These are phyloP conservation scores for Artemia franciscana DNA, from an alignment of 1,140 invertebrate genomes.

Conservation along the genomic window DNA sequence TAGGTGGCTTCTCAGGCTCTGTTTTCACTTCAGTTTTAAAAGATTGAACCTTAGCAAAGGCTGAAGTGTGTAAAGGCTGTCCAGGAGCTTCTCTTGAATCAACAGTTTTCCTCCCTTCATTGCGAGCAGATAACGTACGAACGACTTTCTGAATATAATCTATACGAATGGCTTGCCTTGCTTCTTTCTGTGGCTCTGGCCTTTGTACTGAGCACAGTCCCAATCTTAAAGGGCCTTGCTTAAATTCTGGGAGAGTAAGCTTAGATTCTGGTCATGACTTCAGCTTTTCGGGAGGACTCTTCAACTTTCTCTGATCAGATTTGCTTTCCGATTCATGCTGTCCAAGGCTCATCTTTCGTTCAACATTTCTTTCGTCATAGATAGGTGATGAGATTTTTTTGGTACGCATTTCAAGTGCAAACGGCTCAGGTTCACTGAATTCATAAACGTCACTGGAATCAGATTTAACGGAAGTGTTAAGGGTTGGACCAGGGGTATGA, in stretches of 20 bases:
- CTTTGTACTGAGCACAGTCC: background rate
- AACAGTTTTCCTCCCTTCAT: too few relatives aligned
- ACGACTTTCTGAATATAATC: background rate
- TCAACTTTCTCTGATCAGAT: background rate
- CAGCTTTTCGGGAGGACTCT: background rate
- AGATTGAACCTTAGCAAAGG: too few relatives aligned
- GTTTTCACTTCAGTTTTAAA: too few relatives aligned
- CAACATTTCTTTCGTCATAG: slow-evolving; percentile 1
- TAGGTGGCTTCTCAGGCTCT: too few relatives aligned
- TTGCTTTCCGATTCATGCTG: slow-evolving; percentile 4
- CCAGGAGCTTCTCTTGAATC: too few relatives aligned
- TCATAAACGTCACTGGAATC: slow-evolving; percentile 47
- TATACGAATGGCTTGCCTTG: background rate
- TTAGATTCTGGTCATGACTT: background rate
- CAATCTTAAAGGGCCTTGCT: background rate
- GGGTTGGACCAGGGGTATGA: background rate
- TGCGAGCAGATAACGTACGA: too few relatives aligned
- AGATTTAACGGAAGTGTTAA: background rate
- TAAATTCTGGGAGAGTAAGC: background rate
- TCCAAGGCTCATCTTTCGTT: slow-evolving; percentile 11
- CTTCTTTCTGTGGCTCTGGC: background rate
- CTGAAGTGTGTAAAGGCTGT: too few relatives aligned
- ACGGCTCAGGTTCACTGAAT: slow-evolving; percentile 66
- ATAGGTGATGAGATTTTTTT: slow-evolving; percentile 5
- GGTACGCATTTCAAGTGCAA: slow-evolving; percentile 45